Evolutionary conservation across 2,888 invertebrate genomes (phyloP), one percentile per base, ranked within the genome.

Genomic region (Protodeltote pygarga): DNA sequence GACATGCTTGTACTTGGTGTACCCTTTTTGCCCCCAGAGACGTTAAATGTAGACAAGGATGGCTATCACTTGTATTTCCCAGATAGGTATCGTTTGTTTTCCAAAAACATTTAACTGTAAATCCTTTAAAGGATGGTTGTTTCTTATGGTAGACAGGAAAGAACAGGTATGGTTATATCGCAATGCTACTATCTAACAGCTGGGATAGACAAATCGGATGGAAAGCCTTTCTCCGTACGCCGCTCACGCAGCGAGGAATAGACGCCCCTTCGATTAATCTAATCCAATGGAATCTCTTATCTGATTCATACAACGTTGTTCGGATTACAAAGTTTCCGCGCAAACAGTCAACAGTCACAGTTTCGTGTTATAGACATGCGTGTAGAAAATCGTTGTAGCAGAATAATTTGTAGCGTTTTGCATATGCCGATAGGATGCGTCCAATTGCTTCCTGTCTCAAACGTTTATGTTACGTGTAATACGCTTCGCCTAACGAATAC

Each of bases 361-460:
- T 49, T 48, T 40, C 51, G 59, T 59, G 59, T 52, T 62, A 50
- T 58, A 46, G 32, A 53, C 54, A 68, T 76, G 79, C 79, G 80
- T 81, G 79, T 74, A 59, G 73, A 70, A 75, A 79, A 84, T 81
- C 69, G 71, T 65, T 72, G 69, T 71, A 69, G 71, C 71, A 68
- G 70, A 77, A 77, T 79, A 78, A 80, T 79, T 76, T 79, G 75
- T 71, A 71, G 58, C 61, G 69, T 73, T 80, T 78, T 75, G 74
- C 77, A 78, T 77, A 76, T 65, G 63, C 61, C 67, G 67, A 74
- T 80, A 70, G 73, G 77, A 77, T 75, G 73, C 53, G 55, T 72
- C 59, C 65, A 75, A 81, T 80, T 77, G 75, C 76, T 80, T 79
- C 73, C 75, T 70, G 77, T 71, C 74, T 74, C 60, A 65, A 79